Evolutionary conservation across 2,113 vertebrate species (phyloP).

Genomic region (Phycodurus eques): DNA sequence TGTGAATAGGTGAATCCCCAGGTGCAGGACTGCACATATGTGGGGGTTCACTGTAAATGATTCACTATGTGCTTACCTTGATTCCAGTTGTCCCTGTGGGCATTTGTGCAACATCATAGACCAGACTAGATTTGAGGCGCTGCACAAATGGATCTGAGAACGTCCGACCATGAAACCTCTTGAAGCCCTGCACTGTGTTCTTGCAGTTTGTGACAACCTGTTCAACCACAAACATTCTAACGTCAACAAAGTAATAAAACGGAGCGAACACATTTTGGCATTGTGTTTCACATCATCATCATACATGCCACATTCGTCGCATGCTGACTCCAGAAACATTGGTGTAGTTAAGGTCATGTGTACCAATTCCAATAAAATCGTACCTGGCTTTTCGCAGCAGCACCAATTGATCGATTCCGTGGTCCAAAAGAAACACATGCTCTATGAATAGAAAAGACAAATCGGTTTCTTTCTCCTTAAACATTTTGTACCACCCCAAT

Average conservation of each 20-base stretch:
- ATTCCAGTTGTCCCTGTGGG: constrained; percentile 88
- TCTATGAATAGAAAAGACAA: constrained; percentile 62
- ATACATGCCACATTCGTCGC: neutral
- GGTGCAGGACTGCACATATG: too few relatives aligned
- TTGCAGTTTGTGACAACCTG: constrained; percentile 95
- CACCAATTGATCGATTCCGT: constrained; percentile 91
- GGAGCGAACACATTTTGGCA: neutral
- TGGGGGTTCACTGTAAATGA: neutral
- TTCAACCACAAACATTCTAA: neutral
- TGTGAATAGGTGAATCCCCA: too few relatives aligned
- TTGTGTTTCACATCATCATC: neutral
- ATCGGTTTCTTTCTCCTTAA: neutral
- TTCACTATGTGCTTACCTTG: constrained; percentile 74
- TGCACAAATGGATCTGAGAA: constrained; percentile 93
- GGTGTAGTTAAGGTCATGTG: neutral
- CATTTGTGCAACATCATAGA: constrained; percentile 90
- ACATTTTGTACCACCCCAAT: neutral
- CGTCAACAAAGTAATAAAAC: too few relatives aligned
- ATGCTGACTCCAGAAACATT: neutral
- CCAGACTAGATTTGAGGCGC: constrained; percentile 82
- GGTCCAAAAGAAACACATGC: constrained; percentile 93
- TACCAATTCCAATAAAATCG: constrained; percentile 20
- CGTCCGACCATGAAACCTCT: constrained; percentile 92
- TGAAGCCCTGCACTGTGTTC: constrained; percentile 97
- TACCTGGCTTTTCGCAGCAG: constrained; percentile 98